Evolutionary conservation across 2,113 vertebrate species (phyloP).

Genomic region (Pavo muticus): DNA sequence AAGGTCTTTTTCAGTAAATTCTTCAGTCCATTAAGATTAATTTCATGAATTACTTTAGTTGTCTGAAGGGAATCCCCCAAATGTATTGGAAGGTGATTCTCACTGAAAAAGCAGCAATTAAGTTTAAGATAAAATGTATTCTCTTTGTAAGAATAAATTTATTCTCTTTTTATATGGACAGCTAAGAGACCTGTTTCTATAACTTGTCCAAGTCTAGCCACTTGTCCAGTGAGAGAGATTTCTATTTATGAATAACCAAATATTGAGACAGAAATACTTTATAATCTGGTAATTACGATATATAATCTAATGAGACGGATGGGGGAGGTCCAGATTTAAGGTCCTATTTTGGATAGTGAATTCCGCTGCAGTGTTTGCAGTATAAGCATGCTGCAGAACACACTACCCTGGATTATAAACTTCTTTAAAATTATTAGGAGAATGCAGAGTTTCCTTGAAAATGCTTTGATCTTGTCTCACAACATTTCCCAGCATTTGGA

Average conservation of each 20-base stretch:
- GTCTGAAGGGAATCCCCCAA: neutral
- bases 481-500: neutral
- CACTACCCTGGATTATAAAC: neutral
- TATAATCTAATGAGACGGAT: neutral
- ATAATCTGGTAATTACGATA: neutral
- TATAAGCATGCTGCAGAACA: neutral
- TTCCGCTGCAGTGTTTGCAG: neutral
- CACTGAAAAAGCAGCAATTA: neutral
- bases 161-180: neutral
- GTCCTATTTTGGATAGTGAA: neutral
- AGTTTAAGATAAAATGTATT: neutral
- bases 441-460: neutral
- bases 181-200: neutral
- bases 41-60: neutral
- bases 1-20: neutral
- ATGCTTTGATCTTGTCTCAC: neutral
- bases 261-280: neutral
- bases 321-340: neutral
- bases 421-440: rapidly evolving
- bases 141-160: neutral
- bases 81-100: neutral
- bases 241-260: neutral
- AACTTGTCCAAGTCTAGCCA: neutral
- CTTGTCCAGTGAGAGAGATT: neutral
- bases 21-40: neutral